Evolutionary conservation across 2,888 invertebrate species (phyloP).

Genomic region (Himalopsyche kuldschensis): DNA sequence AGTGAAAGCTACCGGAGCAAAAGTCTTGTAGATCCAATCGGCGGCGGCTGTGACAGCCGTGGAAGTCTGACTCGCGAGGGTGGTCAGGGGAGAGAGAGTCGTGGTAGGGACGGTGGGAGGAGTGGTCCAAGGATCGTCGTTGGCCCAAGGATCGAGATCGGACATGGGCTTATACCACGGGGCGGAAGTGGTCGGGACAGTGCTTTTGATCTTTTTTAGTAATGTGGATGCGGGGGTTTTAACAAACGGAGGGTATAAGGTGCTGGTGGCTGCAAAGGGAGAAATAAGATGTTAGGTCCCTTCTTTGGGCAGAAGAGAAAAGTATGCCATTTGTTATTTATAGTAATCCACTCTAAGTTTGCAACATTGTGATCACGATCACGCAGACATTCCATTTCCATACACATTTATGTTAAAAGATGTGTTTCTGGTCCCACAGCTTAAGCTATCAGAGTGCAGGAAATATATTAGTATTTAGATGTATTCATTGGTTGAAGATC

Average conservation of each 20-base stretch:
- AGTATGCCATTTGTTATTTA: not conserved
- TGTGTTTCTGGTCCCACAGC: not conserved
- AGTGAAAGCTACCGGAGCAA: constrained; percentile 45
- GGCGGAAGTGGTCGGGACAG: constrained; percentile 53
- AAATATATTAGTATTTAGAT: too few relatives aligned
- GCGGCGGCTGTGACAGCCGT: constrained; percentile 59
- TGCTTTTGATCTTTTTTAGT: constrained; percentile 57
- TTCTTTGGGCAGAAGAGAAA: not conserved
- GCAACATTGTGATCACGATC: too few relatives aligned
- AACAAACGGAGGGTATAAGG: constrained; percentile 32
- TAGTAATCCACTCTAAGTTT: not conserved
- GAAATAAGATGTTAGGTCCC: not conserved
- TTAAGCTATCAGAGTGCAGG: too few relatives aligned
- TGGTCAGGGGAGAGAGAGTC: constrained; percentile 54
- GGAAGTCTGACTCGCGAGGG: constrained; percentile 54
- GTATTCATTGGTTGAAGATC: too few relatives aligned
- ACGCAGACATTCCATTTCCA: too few relatives aligned
- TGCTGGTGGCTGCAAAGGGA: constrained; percentile 34
- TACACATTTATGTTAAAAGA: not conserved
- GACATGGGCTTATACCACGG: constrained; percentile 50
- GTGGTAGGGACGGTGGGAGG: constrained; percentile 53
- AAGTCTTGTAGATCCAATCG: constrained; percentile 57
- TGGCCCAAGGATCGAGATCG: constrained; percentile 55
- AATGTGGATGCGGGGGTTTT: constrained; percentile 54
- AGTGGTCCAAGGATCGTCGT: constrained; percentile 57